These are phyloP conservation scores for Lasioglossum marginatum DNA, from an alignment of 2,888 invertebrate genomes.

Conservation along the genomic window DNA sequence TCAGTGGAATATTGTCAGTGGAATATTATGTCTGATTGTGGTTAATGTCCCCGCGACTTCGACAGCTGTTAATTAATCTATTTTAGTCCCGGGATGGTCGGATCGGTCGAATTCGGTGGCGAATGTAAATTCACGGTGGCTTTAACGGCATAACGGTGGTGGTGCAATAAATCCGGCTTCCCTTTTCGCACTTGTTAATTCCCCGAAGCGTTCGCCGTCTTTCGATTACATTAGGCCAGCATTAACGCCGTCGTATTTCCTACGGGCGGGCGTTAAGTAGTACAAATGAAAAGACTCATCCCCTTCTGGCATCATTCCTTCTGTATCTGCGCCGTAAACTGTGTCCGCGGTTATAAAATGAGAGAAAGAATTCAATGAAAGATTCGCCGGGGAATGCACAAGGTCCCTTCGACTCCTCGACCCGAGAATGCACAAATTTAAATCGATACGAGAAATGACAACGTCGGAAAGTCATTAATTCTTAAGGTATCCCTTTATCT, in stretches of 20 bases:
- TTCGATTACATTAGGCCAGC: conserved; percentile 27
- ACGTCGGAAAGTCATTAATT: background rate
- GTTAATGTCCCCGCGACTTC: background rate
- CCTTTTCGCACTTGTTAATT: conserved; percentile 63
- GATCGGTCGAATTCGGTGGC: conserved; percentile 2
- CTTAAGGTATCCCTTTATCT: background rate
- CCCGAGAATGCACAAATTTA: conserved; percentile 50
- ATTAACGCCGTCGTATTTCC: conserved; percentile 62
- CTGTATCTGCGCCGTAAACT: conserved; percentile 50
- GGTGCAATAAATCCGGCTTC: conserved; percentile 59
- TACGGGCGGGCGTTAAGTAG: conserved; percentile 51
- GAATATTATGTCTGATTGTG: background rate
- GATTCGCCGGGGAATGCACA: conserved; percentile 52
- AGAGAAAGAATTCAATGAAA: conserved; percentile 47
- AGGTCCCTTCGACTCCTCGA: conserved; percentile 40
- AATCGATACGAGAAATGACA: conserved; percentile 19
- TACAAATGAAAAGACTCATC: conserved; percentile 60
- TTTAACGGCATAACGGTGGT: conserved; percentile 63
- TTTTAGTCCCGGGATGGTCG: background rate
- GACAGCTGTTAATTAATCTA: conserved; percentile 16
- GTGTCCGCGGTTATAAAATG: conserved; percentile 29
- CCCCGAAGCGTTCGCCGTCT: conserved; percentile 41
- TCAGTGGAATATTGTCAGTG: background rate
- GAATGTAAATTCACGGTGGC: conserved; percentile 34
- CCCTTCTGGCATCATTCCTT: conserved; percentile 30